Conservation (phyloP, 2,888 invertebrate genomes). For the Brachyopa scutellaris region DNA sequence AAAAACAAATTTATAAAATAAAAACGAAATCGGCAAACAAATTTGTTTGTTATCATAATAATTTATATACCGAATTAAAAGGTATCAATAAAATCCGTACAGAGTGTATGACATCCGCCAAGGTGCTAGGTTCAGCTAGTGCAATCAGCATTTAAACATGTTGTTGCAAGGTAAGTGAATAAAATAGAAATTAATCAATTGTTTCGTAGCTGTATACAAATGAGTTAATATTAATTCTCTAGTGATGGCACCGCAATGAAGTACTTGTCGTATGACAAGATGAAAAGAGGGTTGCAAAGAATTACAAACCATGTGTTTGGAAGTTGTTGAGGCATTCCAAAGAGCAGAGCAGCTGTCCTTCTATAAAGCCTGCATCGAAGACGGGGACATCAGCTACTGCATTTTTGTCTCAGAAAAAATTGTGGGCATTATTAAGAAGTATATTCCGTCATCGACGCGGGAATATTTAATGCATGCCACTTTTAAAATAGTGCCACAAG, state of each 20-base stretch:
- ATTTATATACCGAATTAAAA: background rate
- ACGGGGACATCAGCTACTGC: background rate
- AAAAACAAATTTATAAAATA: background rate
- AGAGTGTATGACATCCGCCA: background rate
- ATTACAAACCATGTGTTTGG: no score
- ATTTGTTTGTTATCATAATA: background rate
- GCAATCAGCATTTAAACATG: no score
- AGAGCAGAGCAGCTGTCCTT: background rate
- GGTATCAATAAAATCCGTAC: background rate
- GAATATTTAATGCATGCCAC: slow-evolving; percentile 13
- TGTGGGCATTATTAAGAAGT: background rate
- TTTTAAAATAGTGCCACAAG: slow-evolving; percentile 1
- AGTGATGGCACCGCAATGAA: no score
- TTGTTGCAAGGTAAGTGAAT: no score
- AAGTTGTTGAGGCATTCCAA: slow-evolving; percentile 5
- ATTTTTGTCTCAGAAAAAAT: background rate
- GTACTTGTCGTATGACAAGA: no score
- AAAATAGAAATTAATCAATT: background rate
- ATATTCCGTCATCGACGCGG: background rate
- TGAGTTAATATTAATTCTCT: no score
- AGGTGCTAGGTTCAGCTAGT: no score
- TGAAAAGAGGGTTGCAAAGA: no score
- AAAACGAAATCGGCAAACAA: background rate
- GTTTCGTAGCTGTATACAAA: no score
- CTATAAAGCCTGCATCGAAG: background rate